phyloP scores from a whole-genome alignment of 2,888 invertebrate species.

The Machimus rusticus region DNA sequence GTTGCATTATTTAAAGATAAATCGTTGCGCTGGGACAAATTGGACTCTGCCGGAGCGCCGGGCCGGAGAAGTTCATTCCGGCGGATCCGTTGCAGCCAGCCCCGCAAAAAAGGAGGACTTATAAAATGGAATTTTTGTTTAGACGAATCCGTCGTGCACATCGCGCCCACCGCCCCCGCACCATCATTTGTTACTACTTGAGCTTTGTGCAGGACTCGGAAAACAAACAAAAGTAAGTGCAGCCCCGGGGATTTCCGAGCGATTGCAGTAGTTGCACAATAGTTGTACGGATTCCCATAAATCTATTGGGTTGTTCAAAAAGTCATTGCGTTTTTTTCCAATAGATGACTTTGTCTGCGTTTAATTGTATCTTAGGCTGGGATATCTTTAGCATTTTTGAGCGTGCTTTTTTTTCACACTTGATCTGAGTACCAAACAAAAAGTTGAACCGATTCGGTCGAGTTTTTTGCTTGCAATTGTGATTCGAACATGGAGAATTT shows the following conservation, averaged over 20 bases:
- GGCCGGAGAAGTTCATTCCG: background rate
- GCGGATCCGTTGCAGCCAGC: background rate
- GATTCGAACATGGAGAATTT: too few relatives aligned
- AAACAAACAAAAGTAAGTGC: slow-evolving; percentile 35
- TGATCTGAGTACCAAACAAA: too few relatives aligned
- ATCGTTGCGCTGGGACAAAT: slow-evolving; percentile 31
- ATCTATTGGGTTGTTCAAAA: too few relatives aligned
- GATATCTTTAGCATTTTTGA: too few relatives aligned
- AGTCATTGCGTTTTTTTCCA: too few relatives aligned
- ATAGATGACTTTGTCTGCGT: too few relatives aligned
- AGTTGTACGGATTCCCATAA: slow-evolving; percentile 30
- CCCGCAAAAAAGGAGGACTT: background rate
- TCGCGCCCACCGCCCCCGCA: background rate
- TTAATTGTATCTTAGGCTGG: too few relatives aligned
- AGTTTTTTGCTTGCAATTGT: too few relatives aligned
- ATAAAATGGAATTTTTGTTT: slow-evolving; percentile 34
- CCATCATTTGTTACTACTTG: slow-evolving; percentile 18
- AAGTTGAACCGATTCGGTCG: too few relatives aligned
- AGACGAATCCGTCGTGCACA: background rate
- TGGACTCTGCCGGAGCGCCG: background rate
- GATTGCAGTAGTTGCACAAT: slow-evolving; percentile 30
- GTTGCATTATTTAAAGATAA: slow-evolving; percentile 38
- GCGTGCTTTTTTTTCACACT: too few relatives aligned
- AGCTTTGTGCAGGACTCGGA: slow-evolving; percentile 14
- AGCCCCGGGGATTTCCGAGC: slow-evolving; percentile 26